phyloP scores from a whole-genome alignment of 2,113 vertebrate species.

The Pedionomus torquatus region DNA sequence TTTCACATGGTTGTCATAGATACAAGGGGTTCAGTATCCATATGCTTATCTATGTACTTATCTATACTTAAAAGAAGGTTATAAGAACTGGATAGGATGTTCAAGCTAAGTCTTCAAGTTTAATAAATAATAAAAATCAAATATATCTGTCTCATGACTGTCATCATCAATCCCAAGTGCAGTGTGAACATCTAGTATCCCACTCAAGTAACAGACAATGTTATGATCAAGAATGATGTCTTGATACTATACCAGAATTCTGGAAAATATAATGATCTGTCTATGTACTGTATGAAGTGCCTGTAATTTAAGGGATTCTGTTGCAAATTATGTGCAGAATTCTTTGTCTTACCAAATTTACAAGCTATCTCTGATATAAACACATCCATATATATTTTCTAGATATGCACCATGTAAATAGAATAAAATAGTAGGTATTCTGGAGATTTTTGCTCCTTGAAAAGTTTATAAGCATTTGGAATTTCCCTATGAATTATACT shows the following conservation, averaged over 20 bases:
- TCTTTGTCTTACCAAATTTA: not conserved
- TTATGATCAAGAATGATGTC: not conserved
- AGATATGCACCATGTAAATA: not conserved
- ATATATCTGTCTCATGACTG: not conserved
- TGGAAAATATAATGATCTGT: not conserved
- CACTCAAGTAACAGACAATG: not conserved
- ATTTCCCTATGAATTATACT: not conserved
- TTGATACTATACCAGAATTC: not conserved
- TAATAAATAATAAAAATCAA: not conserved
- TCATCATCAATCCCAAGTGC: not conserved
- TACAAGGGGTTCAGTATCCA: not conserved
- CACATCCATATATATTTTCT: not conserved
- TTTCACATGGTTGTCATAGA: not conserved
- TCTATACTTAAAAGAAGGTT: not conserved
- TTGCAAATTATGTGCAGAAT: not conserved
- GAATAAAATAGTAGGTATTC: not conserved
- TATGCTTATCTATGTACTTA: too few species aligned
- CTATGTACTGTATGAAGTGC: not conserved
- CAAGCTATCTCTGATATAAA: not conserved
- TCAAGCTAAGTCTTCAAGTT: not conserved
- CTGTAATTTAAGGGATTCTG: not conserved
- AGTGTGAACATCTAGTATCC: not conserved
- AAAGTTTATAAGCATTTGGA: not conserved
- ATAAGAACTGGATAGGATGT: not conserved
- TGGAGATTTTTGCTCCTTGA: not conserved